These are phyloP conservation scores for Hermetia illucens DNA, from an alignment of 1,140 invertebrate genomes.

Conservation along the genomic window DNA sequence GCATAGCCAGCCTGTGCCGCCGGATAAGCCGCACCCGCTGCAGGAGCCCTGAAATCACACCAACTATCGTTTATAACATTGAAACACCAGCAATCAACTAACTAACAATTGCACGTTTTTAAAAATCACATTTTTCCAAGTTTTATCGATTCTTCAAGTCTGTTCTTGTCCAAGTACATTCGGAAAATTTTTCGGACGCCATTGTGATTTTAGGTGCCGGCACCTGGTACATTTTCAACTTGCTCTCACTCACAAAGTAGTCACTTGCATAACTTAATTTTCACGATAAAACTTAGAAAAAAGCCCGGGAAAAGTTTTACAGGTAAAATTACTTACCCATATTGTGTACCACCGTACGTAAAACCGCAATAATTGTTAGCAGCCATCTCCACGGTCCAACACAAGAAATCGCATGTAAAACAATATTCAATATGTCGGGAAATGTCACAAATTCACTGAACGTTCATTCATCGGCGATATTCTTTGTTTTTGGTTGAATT, in stretches of 20 bases:
- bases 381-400: slow-evolving; percentile 43
- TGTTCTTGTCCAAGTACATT: too few relatives aligned
- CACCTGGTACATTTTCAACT: too few relatives aligned
- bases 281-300: too few relatives aligned
- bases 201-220: neutral
- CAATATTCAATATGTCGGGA: too few relatives aligned
- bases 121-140: neutral
- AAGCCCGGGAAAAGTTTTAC: too few relatives aligned
- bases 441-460: too few relatives aligned
- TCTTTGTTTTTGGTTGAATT: too few relatives aligned
- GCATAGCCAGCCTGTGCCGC: slow-evolving; percentile 69
- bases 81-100: neutral
- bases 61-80: too few relatives aligned
- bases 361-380: slow-evolving; percentile 89
- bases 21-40: slow-evolving; percentile 58
- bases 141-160: neutral
- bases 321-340: slow-evolving; percentile 59
- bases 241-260: too few relatives aligned
- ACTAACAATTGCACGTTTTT: too few relatives aligned
- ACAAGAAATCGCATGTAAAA: neutral
- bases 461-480: too few relatives aligned
- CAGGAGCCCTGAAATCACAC: slow-evolving; percentile 37
- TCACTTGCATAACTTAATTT: too few relatives aligned
- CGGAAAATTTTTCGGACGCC: neutral
- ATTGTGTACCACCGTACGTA: slow-evolving; percentile 79